Evolutionary conservation across 2,113 vertebrate species (phyloP).

Genomic region (Hyla sarda): DNA sequence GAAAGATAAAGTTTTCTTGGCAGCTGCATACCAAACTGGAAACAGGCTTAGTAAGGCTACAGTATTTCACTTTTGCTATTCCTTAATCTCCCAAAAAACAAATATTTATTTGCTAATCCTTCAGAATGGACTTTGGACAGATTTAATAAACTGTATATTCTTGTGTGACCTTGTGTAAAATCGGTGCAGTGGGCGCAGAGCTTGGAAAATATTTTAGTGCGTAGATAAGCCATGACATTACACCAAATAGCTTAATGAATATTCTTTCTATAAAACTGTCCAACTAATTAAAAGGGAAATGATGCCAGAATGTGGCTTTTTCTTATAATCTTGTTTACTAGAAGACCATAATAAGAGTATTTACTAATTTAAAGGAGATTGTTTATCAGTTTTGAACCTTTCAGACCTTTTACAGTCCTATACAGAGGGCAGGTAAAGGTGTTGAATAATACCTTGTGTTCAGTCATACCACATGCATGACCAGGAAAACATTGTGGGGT

Average conservation of each 20-base stretch:
- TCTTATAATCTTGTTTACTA: not conserved
- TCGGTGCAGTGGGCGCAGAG: not conserved
- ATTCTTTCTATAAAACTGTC: not conserved
- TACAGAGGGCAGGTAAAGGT: too few species aligned
- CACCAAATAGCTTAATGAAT: not conserved
- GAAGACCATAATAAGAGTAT: not conserved
- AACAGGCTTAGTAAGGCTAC: constrained; percentile 55
- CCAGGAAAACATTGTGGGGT: too few species aligned
- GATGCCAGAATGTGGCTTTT: not conserved
- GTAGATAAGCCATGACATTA: constrained; percentile 6
- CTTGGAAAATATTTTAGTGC: not conserved
- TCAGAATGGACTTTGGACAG: constrained; percentile 61
- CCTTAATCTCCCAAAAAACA: constrained; percentile 59
- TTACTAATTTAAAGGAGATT: not conserved
- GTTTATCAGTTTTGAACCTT: too few species aligned
- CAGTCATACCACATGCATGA: too few species aligned
- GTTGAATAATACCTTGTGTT: too few species aligned
- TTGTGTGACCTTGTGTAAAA: constrained; percentile 50
- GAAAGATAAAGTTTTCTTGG: constrained; percentile 25
- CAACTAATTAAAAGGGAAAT: not conserved
- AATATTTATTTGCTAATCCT: constrained; percentile 59
- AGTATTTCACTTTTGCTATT: constrained; percentile 40
- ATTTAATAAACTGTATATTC: constrained; percentile 62
- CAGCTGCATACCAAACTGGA: constrained; percentile 52
- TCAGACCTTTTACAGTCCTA: too few species aligned